Evolutionary conservation across 2,797 vertebrate species (phyloP), one percentile per base, ranked within the genome.

Genomic region (Sebastes alutus): DNA sequence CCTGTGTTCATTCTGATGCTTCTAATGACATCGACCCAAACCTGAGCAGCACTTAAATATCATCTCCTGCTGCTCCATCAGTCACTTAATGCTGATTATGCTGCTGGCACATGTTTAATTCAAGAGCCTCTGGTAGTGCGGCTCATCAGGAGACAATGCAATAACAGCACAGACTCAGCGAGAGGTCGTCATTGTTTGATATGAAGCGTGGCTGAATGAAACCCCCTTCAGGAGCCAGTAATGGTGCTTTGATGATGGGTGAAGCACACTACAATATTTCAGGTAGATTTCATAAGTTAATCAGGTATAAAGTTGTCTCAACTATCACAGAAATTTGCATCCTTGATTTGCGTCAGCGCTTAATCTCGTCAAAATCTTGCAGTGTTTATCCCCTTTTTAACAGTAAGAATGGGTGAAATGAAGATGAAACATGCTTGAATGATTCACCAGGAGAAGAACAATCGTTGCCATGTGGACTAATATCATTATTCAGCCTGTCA

Each of bases 101-200:
- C 23, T 84, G 71, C 61, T 63, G 56, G 18, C 38, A 75, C 33
- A 30, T 49, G 23, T 78, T 73, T 54, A 63, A 68, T 35, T 75
- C 3, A 20, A 87, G 76, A 29, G 67, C 33, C 38, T 83, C 42
- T 80, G 65, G 38, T 25, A n/a, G 60, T 16, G 30, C 14, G 14
- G 68, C 72, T 84, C 78, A 83, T 81, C 69, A 84, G 70, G 49
- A 88, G 72, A 89, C 82, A 90, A 94, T 91, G 88, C 89, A 94
- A 92, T 93, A 92, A 92, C 83, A 85, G 68, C 46, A 65, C 30
- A 73, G 70, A 63, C 73, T 75, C 67, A 55, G 56, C 33, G 61
- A 80, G 67, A 69, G 59, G 27, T 61, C 3, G 2, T 63, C 38
- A 20, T 80, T 64, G 46, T 81, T 78, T 73, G 56, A 82, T 49